Evolutionary conservation across 2,113 vertebrate species (phyloP).

Genomic region (Daphoenositta chrysoptera): DNA sequence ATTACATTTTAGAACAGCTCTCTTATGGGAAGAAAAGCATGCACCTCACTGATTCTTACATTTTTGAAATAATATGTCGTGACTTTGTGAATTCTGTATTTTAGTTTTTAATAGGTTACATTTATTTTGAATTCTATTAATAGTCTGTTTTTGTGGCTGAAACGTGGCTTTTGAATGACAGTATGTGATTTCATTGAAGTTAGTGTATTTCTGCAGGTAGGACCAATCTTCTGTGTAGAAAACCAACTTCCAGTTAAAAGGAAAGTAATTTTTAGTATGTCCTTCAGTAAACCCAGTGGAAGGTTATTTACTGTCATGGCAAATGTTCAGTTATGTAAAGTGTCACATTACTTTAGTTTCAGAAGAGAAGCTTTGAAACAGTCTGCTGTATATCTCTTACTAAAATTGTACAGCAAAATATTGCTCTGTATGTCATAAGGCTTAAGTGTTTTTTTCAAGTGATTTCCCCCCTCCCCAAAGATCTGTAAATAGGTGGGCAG

Average conservation of each 20-base stretch:
- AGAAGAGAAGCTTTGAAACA: constrained; percentile 19
- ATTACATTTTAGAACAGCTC: not conserved
- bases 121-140: not conserved
- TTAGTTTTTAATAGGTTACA: not conserved
- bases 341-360: constrained; percentile 62
- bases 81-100: not conserved
- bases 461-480: not conserved
- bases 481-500: not conserved
- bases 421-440: not conserved
- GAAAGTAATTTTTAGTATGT: not conserved
- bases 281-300: constrained; percentile 22
- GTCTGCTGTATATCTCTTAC: not conserved
- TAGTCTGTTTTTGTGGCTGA: not conserved
- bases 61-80: not conserved
- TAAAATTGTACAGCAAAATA: constrained; percentile 17
- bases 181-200: not conserved
- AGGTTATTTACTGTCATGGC: constrained; percentile 48
- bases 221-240: not conserved
- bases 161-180: not conserved
- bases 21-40: not conserved
- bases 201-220: not conserved
- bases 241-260: not conserved
- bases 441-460: not conserved
- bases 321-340: constrained; percentile 60
- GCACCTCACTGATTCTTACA: not conserved